phyloP scores from a whole-genome alignment of 2,888 invertebrate genomes.

The Brachylomia viminalis region DNA sequence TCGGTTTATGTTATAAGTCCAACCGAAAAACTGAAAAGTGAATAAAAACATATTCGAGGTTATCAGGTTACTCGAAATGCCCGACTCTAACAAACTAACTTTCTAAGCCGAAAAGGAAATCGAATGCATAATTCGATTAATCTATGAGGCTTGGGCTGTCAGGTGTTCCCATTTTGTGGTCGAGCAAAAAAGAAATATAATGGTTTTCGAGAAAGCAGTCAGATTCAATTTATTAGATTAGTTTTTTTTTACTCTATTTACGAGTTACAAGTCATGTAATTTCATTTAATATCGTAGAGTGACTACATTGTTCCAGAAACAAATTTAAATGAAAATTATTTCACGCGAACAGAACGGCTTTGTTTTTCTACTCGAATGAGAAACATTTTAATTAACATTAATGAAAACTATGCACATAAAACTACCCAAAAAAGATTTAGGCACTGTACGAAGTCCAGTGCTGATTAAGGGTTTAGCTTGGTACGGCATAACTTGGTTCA shows the following conservation, averaged over 20 bases:
- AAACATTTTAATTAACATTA: slow-evolving; percentile 53
- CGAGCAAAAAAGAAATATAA: slow-evolving; percentile 14
- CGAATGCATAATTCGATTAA: slow-evolving; percentile 28
- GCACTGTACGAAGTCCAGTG: background rate
- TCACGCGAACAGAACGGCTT: slow-evolving; percentile 20
- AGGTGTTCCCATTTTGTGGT: slow-evolving; percentile 3
- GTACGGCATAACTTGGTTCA: slow-evolving; percentile 2
- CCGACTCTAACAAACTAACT: background rate
- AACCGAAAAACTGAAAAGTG: background rate
- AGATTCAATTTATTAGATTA: slow-evolving; percentile 27
- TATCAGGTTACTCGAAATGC: background rate
- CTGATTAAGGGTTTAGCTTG: slow-evolving; percentile 12
- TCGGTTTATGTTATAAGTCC: background rate
- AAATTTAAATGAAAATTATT: slow-evolving; percentile 39
- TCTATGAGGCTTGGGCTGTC: slow-evolving; percentile 13
- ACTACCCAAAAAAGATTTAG: slow-evolving; percentile 11
- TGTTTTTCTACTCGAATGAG: slow-evolving; percentile 38
- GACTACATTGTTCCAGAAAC: slow-evolving; percentile 3
- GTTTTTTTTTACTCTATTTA: slow-evolving; percentile 32
- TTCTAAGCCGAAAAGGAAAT: slow-evolving; percentile 12
- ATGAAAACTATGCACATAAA: slow-evolving; percentile 28
- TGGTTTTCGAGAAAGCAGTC: slow-evolving; percentile 7
- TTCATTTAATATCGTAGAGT: slow-evolving; percentile 4
- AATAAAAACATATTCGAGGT: background rate
- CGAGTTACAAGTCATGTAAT: slow-evolving; percentile 39